These are phyloP conservation scores for Drosophila asahinai DNA, from an alignment of 1,140 invertebrate species.

Conservation along the genomic window DNA sequence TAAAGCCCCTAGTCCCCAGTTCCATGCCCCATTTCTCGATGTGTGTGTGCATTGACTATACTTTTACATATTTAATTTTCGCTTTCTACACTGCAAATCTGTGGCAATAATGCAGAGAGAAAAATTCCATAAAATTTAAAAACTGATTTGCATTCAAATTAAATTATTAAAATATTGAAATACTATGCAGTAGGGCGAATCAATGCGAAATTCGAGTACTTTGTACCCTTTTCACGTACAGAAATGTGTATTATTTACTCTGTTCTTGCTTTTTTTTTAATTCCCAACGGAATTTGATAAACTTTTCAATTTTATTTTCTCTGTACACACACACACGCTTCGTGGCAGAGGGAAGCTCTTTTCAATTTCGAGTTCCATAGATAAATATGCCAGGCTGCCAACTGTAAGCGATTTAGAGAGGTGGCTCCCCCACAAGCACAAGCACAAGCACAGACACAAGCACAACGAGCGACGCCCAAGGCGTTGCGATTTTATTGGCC, in stretches of 20 bases:
- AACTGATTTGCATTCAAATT: too few species aligned
- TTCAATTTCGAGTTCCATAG: conserved; percentile 78
- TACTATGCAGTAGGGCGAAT: neutral
- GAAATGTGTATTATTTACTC: neutral
- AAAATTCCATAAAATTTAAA: too few species aligned
- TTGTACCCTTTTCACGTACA: neutral
- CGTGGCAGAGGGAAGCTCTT: conserved; percentile 39
- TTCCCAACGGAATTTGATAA: neutral
- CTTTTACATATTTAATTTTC: conserved; percentile 76
- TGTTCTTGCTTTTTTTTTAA: neutral
- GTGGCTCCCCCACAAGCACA: neutral
- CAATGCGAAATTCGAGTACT: neutral
- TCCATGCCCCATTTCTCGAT: conserved; percentile 20
- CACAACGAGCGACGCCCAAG: conserved; percentile 49
- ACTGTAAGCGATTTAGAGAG: conserved; percentile 61
- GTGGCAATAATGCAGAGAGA: neutral
- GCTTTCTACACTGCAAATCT: conserved; percentile 51
- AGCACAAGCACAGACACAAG: neutral
- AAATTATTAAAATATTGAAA: too few species aligned
- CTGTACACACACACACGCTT: conserved; percentile 30
- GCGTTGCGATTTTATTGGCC: conserved; percentile 81
- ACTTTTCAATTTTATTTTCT: conserved; percentile 7
- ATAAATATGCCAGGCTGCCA: conserved; percentile 74
- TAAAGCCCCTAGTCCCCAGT: conserved; percentile 45
- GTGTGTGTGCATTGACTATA: conserved; percentile 33